Conservation (phyloP, 1,140 invertebrate species). For the Oscheius sp. region DNA sequence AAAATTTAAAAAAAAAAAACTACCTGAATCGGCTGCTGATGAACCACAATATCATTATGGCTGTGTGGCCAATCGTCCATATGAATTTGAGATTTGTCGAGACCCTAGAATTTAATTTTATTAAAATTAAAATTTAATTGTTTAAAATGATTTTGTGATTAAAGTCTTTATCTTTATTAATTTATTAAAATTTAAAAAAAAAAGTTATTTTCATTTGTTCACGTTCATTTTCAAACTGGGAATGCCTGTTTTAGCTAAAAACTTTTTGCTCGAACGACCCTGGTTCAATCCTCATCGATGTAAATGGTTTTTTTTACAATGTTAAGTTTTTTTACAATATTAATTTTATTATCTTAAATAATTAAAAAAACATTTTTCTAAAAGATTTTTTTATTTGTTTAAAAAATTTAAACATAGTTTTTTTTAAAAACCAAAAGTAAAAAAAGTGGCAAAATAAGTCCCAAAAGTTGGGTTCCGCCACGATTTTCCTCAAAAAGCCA, state of each 20-base stretch:
- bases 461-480: not conserved
- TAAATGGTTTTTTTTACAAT: not conserved
- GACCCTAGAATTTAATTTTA: not conserved
- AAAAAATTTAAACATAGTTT: too few species aligned
- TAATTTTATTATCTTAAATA: not conserved
- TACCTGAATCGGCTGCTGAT: slow-evolving; percentile 9
- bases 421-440: too few species aligned
- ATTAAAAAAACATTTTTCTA: not conserved
- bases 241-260: not conserved
- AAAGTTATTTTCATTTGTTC: not conserved
- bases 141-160: too few species aligned
- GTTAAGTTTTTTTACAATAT: not conserved
- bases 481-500: not conserved
- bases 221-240: not conserved
- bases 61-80: not conserved
- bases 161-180: not conserved
- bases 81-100: not conserved
- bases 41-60: not conserved
- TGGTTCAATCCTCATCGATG: too few species aligned
- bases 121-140: too few species aligned
- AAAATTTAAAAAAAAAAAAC: not conserved
- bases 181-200: not conserved
- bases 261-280: too few species aligned
- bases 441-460: not conserved
- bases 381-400: not conserved